Conservation (phyloP, 2,888 invertebrate species). For the Peribatodes rhomboidaria region DNA sequence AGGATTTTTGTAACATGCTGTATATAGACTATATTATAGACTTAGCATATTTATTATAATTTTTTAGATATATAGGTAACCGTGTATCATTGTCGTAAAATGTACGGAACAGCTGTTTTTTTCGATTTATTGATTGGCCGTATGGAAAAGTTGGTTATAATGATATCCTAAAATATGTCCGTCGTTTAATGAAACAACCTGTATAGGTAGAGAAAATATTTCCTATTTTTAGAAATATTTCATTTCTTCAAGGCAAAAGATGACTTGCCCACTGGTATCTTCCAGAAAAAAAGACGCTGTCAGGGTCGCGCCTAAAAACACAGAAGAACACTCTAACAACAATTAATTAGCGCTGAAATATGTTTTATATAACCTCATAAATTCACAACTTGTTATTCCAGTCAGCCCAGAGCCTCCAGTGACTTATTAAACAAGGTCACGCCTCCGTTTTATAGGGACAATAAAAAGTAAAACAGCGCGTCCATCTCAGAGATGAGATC, state of each 20-base stretch:
- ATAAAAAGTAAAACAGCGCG: slow-evolving; percentile 80
- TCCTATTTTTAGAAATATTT: too few species aligned
- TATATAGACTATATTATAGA: too few species aligned
- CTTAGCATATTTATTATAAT: too few species aligned
- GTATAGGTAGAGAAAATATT: too few species aligned
- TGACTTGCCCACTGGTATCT: neutral
- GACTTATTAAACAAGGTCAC: slow-evolving; percentile 73
- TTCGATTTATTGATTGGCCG: too few species aligned
- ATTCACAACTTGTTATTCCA: slow-evolving; percentile 68
- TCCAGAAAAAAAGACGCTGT: neutral
- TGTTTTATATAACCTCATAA: slow-evolving; percentile 49
- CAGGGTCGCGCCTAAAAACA: slow-evolving; percentile 4
- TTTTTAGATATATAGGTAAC: too few species aligned
- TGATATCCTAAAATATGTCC: too few species aligned
- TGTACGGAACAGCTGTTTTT: too few species aligned
- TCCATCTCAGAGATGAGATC: slow-evolving; percentile 78
- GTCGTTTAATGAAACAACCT: too few species aligned
- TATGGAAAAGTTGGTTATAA: too few species aligned
- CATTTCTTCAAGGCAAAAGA: neutral
- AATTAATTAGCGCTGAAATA: slow-evolving; percentile 51
- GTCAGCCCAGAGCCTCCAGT: slow-evolving; percentile 54
- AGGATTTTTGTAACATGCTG: too few species aligned
- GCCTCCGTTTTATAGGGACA: slow-evolving; percentile 72
- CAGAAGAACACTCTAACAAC: slow-evolving; percentile 16
- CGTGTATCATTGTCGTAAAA: too few species aligned